Conservation (phyloP, 2,113 vertebrate genomes). For the Cinclus mexicanus region DNA sequence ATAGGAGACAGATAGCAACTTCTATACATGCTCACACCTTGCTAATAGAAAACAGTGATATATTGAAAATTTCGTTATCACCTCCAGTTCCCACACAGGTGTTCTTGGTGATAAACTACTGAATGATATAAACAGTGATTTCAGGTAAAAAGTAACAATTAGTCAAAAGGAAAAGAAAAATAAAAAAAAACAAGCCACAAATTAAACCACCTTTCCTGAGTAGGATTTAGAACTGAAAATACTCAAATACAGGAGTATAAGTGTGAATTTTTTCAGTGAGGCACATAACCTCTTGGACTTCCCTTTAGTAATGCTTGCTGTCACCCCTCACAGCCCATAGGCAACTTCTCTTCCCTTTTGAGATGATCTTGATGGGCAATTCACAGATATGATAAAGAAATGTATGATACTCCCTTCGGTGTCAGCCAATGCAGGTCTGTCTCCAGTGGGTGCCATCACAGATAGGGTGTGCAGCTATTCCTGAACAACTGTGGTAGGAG, state of each 20-base stretch:
- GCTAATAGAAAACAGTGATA: constrained; percentile 57
- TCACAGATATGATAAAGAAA: background rate
- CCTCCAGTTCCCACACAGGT: constrained; percentile 60
- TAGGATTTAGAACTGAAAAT: background rate
- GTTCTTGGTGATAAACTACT: constrained; percentile 70
- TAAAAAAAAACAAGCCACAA: background rate
- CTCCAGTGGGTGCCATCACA: background rate
- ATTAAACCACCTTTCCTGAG: background rate
- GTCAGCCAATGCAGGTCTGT: background rate
- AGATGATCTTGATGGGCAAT: background rate
- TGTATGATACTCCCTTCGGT: background rate
- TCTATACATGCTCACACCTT: constrained; percentile 61
- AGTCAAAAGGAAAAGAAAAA: background rate
- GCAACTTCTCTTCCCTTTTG: background rate
- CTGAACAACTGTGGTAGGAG: background rate
- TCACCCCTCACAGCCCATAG: background rate
- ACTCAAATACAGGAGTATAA: background rate
- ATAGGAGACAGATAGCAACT: constrained; percentile 58
- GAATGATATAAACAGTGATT: constrained; percentile 70
- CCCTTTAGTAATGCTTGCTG: background rate
- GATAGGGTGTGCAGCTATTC: background rate
- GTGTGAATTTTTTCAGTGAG: background rate
- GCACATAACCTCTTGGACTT: background rate
- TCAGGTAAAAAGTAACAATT: constrained; percentile 38
- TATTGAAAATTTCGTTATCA: constrained; percentile 29